A percentile compares a stretch with the other conserved stretches of the same genome.
These are phyloP conservation scores for Crax fasciolata DNA, from an alignment of 2,797 vertebrate genomes.

Conservation along the genomic window DNA sequence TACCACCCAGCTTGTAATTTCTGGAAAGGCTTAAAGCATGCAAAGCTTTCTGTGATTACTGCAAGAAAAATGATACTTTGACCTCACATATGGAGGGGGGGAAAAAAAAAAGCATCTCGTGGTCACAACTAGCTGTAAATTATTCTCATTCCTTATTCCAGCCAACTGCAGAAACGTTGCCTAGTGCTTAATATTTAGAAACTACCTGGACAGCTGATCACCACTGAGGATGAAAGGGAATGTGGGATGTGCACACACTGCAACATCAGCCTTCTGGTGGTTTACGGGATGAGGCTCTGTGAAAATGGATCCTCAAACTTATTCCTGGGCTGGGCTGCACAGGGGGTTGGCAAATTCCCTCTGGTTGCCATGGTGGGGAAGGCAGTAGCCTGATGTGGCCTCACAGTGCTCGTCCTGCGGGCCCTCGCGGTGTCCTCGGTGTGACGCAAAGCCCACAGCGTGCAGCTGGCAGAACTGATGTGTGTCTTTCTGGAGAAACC, in stretches of 20 bases:
- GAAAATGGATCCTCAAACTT: background rate
- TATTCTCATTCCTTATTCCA: background rate
- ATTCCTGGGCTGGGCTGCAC: background rate
- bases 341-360: background rate
- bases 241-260: background rate
- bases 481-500: background rate
- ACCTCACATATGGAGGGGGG: background rate
- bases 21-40: background rate
- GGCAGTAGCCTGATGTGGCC: background rate
- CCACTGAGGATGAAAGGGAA: background rate
- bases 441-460: background rate
- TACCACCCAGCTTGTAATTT: background rate
- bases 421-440: background rate
- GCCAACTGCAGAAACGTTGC: background rate
- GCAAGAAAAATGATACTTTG: background rate
- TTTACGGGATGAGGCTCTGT: background rate
- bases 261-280: background rate
- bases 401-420: background rate
- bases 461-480: background rate
- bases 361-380: accelerated
- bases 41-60: background rate
- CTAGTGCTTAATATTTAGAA: background rate
- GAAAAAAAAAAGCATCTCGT: background rate
- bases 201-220: background rate
- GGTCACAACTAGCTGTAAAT: background rate